Conservation (phyloP, 2,113 vertebrate genomes). For the Rhabdomys dilectus region DNA sequence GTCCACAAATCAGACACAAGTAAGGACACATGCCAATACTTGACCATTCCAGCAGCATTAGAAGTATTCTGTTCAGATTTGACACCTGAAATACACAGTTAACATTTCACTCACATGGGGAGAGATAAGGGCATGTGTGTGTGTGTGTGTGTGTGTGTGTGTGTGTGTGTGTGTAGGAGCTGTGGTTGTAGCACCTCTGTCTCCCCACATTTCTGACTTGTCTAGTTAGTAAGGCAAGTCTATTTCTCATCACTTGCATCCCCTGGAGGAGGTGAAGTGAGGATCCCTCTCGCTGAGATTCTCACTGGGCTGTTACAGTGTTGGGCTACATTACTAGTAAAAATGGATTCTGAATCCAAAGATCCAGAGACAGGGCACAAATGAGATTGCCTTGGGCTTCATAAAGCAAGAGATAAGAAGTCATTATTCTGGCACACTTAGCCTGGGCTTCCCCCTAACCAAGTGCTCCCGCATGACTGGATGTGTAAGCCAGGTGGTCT, state of each 20-base stretch:
- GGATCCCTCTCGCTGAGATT: background rate
- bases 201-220: background rate
- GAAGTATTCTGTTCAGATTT: background rate
- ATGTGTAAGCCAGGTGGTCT: background rate
- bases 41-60: background rate
- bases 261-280: background rate
- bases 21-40: background rate
- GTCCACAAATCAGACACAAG: background rate
- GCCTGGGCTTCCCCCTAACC: too few relatives aligned
- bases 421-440: background rate
- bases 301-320: background rate
- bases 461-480: background rate
- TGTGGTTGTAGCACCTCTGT: too few relatives aligned
- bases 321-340: too few relatives aligned
- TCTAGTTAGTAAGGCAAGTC: background rate
- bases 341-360: background rate
- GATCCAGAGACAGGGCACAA: background rate
- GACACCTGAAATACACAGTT: background rate
- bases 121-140: background rate
- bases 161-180: accelerated
- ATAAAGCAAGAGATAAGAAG: background rate
- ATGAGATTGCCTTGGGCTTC: background rate
- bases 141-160: too few relatives aligned
- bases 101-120: accelerated
- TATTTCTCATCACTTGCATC: background rate